Base-by-base conservation (phyloP, 2,113 vertebrate genomes). In the Pterocles orientalis region DNA sequence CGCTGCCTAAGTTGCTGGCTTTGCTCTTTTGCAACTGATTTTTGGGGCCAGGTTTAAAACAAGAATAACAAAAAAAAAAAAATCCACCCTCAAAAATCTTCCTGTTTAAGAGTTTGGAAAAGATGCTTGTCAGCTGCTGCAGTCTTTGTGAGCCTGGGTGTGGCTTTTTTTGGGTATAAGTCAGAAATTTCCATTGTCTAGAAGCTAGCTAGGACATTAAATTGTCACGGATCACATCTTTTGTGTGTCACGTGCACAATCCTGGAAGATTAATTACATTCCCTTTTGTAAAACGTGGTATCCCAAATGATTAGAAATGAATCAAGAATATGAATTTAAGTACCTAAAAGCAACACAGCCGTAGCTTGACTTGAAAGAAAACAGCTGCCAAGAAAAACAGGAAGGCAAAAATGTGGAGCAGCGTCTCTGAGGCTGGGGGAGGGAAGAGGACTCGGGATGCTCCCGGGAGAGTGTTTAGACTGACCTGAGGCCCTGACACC, bases 121-220 rank as follows among this genome's bases (percentile, higher is more conserved):
- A 94, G 91, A 94, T 78, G 66, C 75, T 95, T 95, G 92, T 95
- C 94, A 95, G 89, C 87, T 94, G 90, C 91, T 95, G 65, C 50
- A 75, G 90, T 16, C 91, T 91, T 80, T 85, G 64, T 73, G 70
- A 88, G 53, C 73, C 75, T 81, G 91, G 92, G 92, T 92, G 94
- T 91, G 93, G 79, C 57, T 81, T 83, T 90, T 91, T 93, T 76
- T 6, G 79, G 90, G 64, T 82, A 84, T 72, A 96, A 93, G 43
- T 88, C 93, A 96, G 94, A 94, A 76, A 56, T 91, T 91, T 86
- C 92, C 86, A 91, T 92, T 94, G 94, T 97, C 86, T 97, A 71
- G 62, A 81, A 92, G 89, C 66, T 83, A 96, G 60, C 61, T 78
- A 39, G 61, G 84, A 70, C 75, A 77, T 95, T 94, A 91, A 90